A percentile compares a stretch with the other conserved stretches of the same genome.
These are phyloP conservation scores for Falco berigora DNA, from an alignment of 2,797 vertebrate species.

Conservation along the genomic window DNA sequence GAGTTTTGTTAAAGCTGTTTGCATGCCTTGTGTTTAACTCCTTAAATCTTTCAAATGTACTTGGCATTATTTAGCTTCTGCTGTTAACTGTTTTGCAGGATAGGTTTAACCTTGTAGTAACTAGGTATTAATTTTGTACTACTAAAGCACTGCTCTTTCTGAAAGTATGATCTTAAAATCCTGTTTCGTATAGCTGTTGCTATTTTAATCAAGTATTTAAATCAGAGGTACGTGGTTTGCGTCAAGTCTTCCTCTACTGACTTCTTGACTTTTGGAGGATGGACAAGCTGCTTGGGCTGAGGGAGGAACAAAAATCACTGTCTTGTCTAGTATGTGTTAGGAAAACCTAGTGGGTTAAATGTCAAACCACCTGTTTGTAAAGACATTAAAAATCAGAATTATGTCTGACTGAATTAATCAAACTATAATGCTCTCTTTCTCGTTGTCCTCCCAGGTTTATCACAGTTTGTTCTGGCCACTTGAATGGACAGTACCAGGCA, in stretches of 20 bases:
- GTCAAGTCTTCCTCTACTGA: not conserved
- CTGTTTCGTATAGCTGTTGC: not conserved
- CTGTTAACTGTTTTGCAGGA: not conserved
- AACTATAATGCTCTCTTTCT: not conserved
- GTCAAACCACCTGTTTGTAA: not conserved
- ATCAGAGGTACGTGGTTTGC: not conserved
- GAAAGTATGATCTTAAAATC: not conserved
- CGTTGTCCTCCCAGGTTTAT: slow-evolving; percentile 76
- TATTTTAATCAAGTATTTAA: not conserved
- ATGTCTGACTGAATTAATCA: not conserved
- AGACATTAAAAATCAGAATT: not conserved
- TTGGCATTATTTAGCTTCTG: not conserved
- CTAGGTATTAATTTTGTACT: not conserved
- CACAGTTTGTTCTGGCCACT: slow-evolving; percentile 94
- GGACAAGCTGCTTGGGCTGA: not conserved
- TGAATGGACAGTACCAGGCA: slow-evolving; percentile 86
- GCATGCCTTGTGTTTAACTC: not conserved
- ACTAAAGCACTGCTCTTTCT: not conserved
- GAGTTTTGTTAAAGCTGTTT: not conserved
- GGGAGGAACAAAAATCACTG: not conserved
- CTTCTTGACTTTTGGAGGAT: not conserved
- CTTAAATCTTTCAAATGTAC: not conserved
- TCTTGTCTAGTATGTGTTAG: not conserved
- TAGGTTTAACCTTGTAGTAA: not conserved
- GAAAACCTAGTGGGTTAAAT: not conserved